Evolutionary conservation across 2,888 invertebrate genomes (phyloP), one percentile per base, ranked within the genome.

Genomic region (Actias luna): DNA sequence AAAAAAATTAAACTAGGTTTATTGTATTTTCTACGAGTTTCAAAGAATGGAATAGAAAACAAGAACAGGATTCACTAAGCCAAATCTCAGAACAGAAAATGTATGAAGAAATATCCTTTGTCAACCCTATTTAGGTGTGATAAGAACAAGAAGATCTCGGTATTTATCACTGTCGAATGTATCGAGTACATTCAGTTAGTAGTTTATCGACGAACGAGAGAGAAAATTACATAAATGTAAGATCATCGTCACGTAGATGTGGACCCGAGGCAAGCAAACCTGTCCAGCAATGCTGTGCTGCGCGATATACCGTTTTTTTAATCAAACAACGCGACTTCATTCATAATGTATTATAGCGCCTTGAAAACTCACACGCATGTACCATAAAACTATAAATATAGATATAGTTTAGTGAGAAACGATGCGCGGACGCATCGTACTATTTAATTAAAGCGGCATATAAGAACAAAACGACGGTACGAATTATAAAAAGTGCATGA

Each of bases 311-410:
- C 79, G 83, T 87, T 85, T 87, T 85, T 85, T 50, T 84, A 84
- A 83, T 87, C 73, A 79, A 87, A 83, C 85, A 84, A 83, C 83
- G 79, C 81, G 80, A 83, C 90, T 91, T 89, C 92, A 92, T 92
- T 92, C 92, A 92, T 90, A 90, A 89, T 92, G 87, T 88, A 91
- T 88, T 80, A 84, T 79, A 82, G 80, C 76, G 81, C 79, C 80
- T 84, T 85, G 83, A 79, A 85, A 84, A 82, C 80, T 70, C 79
- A 69, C 76, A 80, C 75, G 63, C 65, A 76, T 77, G 80, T 70
- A 77, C 72, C 70, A 78, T 60, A 62, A 57, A 60, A 73, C 77
- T 81, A 83, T 79, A 81, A 82, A 85, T 85, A 85, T 69, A 69
- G 69, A 71, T 70, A n/a, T n/a, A 67, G 65, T 66, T 69, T 75